Conservation (phyloP, 2,888 invertebrate genomes). For the Lymantria monacha region DNA sequence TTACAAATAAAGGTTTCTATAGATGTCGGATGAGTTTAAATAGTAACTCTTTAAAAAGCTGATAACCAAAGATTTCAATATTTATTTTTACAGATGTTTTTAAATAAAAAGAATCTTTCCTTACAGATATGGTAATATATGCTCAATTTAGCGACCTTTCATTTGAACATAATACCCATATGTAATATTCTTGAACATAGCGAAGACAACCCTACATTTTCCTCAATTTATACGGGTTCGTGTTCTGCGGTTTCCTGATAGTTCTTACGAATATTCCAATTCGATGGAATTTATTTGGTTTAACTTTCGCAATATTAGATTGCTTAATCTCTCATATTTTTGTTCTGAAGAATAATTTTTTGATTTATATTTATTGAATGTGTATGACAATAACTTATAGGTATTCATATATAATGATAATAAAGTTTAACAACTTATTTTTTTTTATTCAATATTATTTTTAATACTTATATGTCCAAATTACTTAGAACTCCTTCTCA, state of each 20-base stretch:
- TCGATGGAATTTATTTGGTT: background rate
- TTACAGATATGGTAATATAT: background rate
- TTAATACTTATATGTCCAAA: no score
- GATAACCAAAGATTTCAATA: no score
- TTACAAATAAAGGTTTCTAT: no score
- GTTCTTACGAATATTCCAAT: background rate
- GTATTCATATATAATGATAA: no score
- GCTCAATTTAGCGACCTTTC: background rate
- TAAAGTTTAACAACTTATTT: no score
- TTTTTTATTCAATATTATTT: no score
- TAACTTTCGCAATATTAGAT: background rate
- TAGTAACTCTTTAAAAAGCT: no score
- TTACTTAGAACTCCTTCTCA: no score
- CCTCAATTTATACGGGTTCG: background rate
- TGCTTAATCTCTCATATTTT: background rate
- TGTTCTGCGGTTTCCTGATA: background rate
- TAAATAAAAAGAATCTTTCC: background rate
- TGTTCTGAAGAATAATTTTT: background rate
- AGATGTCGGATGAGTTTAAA: no score
- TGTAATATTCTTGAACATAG: conserved; percentile 4
- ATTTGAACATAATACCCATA: background rate
- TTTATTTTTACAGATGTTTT: no score
- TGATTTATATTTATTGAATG: background rate
- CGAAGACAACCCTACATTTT: background rate
- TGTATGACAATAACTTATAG: no score